A percentile compares a stretch with the other conserved stretches of the same genome.
phyloP scores from a whole-genome alignment of 2,797 vertebrate species.

The Hemitrygon akajei region DNA sequence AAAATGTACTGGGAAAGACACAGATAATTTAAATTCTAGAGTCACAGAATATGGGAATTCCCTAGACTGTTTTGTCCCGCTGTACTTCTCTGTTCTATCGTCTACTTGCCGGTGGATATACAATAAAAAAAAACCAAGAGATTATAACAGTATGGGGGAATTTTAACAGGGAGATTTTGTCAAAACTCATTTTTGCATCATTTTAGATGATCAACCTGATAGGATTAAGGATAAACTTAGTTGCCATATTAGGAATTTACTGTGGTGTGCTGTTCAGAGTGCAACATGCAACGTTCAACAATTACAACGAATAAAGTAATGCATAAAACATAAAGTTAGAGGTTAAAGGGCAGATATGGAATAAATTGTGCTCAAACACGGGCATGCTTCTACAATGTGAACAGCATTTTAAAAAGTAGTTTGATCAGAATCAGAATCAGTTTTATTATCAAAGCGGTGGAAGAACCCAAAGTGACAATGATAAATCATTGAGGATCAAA shows the following conservation, averaged over 20 bases:
- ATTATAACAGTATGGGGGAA: neutral
- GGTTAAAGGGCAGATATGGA: no score
- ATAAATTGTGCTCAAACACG: no score
- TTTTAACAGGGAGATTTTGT: neutral
- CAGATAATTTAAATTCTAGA: neutral
- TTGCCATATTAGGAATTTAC: no score
- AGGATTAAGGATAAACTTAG: no score
- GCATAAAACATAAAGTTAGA: no score
- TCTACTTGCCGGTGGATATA: neutral
- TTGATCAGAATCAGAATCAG: no score
- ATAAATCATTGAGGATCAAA: neutral
- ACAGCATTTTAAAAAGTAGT: no score
- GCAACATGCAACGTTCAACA: no score
- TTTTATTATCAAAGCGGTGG: neutral
- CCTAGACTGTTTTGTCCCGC: neutral
- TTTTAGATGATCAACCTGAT: neutral
- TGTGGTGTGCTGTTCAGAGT: no score
- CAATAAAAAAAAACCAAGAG: neutral
- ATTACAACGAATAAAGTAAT: no score
- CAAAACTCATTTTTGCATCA: neutral
- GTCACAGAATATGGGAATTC: neutral
- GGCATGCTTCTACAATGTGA: no score
- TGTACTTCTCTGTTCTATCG: neutral
- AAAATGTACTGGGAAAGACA: neutral
- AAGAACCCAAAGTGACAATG: neutral